These are phyloP conservation scores for Decapterus maruadsi DNA, from an alignment of 2,797 vertebrate species.

Conservation along the genomic window DNA sequence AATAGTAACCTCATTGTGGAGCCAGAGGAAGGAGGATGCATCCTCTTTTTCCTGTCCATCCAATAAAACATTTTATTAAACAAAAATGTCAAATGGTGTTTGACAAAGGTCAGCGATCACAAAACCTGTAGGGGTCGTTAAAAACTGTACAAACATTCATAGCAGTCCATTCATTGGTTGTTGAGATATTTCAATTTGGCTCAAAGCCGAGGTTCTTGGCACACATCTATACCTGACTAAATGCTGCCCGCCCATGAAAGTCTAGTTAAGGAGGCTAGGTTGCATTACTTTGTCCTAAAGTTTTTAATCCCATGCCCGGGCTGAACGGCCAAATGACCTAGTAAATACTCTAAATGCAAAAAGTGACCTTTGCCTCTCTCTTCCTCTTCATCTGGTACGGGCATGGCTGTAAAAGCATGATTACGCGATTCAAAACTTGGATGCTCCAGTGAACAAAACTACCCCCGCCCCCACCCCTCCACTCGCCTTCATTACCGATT, in stretches of 20 bases:
- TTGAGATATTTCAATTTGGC: not conserved
- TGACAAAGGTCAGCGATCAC: no score
- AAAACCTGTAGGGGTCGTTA: no score
- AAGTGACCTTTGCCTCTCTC: slow-evolving; percentile 36
- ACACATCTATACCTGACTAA: not conserved
- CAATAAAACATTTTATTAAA: no score
- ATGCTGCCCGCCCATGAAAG: not conserved
- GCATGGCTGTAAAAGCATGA: slow-evolving; percentile 27
- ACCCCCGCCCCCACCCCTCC: not conserved
- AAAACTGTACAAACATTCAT: no score
- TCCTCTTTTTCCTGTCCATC: no score
- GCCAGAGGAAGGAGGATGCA: not conserved
- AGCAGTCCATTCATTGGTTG: no score
- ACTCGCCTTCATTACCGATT: slow-evolving; percentile 47
- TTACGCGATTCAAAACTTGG: slow-evolving; percentile 19
- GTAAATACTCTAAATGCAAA: slow-evolving; percentile 49
- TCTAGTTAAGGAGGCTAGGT: not conserved
- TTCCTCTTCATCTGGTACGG: slow-evolving; percentile 10
- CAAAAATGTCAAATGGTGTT: no score
- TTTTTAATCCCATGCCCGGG: slow-evolving; percentile 19
- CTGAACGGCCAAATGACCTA: slow-evolving; percentile 12
- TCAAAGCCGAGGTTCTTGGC: no score
- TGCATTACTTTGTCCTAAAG: not conserved
- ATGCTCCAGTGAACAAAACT: slow-evolving; percentile 52
- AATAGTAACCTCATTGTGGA: no score